Percentiles rank a stretch among this genome's conserved stretches.
Evolutionary conservation across 2,797 vertebrate species (phyloP).

Genomic region (Pogonophryne albipinna): DNA sequence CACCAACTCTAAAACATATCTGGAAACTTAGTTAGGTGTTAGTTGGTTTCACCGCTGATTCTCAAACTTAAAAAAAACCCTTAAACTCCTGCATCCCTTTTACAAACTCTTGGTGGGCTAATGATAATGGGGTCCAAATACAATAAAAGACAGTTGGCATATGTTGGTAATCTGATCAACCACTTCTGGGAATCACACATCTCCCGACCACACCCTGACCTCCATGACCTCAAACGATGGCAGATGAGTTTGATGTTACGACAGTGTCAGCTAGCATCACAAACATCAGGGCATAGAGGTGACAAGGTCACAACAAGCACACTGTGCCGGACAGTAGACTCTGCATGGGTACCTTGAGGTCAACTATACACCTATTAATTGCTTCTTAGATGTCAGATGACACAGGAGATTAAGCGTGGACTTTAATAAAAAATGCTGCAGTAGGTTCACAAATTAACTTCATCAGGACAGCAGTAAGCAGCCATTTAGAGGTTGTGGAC

Average conservation of each 20-base stretch:
- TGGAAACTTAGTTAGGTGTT: too few species aligned
- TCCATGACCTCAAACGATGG: constrained; percentile 26
- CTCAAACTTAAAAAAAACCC: neutral
- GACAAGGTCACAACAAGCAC: constrained; percentile 15
- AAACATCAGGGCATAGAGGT: constrained; percentile 27
- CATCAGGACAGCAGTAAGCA: constrained; percentile 22
- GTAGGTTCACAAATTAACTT: constrained; percentile 33
- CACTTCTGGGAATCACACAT: constrained; percentile 22
- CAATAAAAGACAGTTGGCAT: constrained; percentile 27
- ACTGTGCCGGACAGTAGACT: neutral
- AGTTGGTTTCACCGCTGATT: too few species aligned
- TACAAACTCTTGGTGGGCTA: constrained; percentile 2
- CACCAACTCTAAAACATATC: too few species aligned
- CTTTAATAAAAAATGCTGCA: constrained; percentile 38
- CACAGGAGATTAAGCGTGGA: constrained; percentile 13
- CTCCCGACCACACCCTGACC: constrained; percentile 25
- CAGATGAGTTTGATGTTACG: constrained; percentile 48
- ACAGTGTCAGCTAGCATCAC: constrained; percentile 27
- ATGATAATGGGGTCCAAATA: constrained; percentile 30
- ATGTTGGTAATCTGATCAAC: constrained; percentile 32
- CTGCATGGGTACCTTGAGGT: neutral
- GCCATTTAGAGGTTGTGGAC: constrained; percentile 37
- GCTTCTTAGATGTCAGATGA: constrained; percentile 19
- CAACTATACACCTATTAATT: constrained; percentile 6
- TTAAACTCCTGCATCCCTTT: neutral